Evolutionary conservation across 1,140 invertebrate species (phyloP).

Genomic region (Ceratina calcarata): DNA sequence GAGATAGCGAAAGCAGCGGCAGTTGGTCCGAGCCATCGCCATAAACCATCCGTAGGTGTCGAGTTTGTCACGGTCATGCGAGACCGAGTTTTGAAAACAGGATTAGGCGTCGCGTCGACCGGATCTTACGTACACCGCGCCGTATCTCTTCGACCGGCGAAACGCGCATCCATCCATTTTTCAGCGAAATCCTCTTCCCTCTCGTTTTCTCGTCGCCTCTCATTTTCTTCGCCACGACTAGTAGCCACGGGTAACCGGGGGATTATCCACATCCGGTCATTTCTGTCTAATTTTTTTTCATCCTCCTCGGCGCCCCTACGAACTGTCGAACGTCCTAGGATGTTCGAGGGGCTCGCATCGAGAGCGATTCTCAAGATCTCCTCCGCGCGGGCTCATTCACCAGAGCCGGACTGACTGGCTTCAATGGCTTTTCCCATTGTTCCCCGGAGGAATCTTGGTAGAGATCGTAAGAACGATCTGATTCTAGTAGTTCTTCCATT

Average conservation of each 20-base stretch:
- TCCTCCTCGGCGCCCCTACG: not conserved
- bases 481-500: slow-evolving; percentile 35
- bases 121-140: slow-evolving; percentile 50
- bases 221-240: not conserved
- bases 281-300: slow-evolving; percentile 70
- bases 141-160: slow-evolving; percentile 43
- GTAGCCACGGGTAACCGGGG: slow-evolving; percentile 41
- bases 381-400: slow-evolving; percentile 64
- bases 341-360: slow-evolving; percentile 75
- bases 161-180: slow-evolving; percentile 69
- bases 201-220: slow-evolving; percentile 9
- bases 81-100: slow-evolving; percentile 74
- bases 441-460: slow-evolving; percentile 46
- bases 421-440: slow-evolving; percentile 69
- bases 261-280: slow-evolving; percentile 79
- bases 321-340: slow-evolving; percentile 9
- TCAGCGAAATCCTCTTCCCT: slow-evolving; percentile 45
- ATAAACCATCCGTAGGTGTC: slow-evolving; percentile 71
- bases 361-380: slow-evolving; percentile 72
- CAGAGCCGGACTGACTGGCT: slow-evolving; percentile 12
- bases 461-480: slow-evolving; percentile 56
- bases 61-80: slow-evolving; percentile 72
- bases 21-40: slow-evolving; percentile 51
- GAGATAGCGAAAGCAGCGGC: slow-evolving; percentile 36
- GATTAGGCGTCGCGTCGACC: slow-evolving; percentile 61